Evolutionary conservation across 2,888 invertebrate species (phyloP).

Genomic region (Hydriomena furcata): DNA sequence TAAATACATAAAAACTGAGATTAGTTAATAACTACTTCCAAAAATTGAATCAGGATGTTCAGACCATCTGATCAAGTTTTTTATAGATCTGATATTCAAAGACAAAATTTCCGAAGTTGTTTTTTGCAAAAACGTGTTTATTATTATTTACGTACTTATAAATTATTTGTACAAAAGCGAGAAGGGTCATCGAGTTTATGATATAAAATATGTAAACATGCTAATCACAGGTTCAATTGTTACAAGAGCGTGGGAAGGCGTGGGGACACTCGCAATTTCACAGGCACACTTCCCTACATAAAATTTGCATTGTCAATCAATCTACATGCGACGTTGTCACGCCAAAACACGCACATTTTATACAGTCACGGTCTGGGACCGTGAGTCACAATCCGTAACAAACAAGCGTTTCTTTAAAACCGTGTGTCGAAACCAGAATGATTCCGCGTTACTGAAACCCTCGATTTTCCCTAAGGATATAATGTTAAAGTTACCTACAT

Average conservation of each 20-base stretch:
- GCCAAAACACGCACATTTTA: conserved; percentile 56
- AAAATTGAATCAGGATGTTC: too few relatives aligned
- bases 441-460: background rate
- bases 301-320: conserved; percentile 65
- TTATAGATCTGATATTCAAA: too few relatives aligned
- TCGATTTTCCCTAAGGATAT: background rate
- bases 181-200: background rate
- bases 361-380: conserved; percentile 52
- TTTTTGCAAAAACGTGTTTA: too few relatives aligned
- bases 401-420: conserved; percentile 15
- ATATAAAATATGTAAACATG: conserved; percentile 7
- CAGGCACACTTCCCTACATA: conserved; percentile 43
- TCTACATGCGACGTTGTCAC: conserved; percentile 59
- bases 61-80: too few relatives aligned
- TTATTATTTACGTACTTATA: too few relatives aligned
- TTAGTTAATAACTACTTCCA: too few relatives aligned
- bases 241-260: conserved; percentile 26
- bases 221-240: conserved; percentile 16
- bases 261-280: conserved; percentile 41
- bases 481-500: too few relatives aligned
- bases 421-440: conserved; percentile 2
- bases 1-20: too few relatives aligned
- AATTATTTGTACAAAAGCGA: too few relatives aligned
- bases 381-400: conserved; percentile 43
- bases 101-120: too few relatives aligned